These are phyloP conservation scores for Shargacucullia verbasci DNA, from an alignment of 2,888 invertebrate genomes.

Conservation along the genomic window DNA sequence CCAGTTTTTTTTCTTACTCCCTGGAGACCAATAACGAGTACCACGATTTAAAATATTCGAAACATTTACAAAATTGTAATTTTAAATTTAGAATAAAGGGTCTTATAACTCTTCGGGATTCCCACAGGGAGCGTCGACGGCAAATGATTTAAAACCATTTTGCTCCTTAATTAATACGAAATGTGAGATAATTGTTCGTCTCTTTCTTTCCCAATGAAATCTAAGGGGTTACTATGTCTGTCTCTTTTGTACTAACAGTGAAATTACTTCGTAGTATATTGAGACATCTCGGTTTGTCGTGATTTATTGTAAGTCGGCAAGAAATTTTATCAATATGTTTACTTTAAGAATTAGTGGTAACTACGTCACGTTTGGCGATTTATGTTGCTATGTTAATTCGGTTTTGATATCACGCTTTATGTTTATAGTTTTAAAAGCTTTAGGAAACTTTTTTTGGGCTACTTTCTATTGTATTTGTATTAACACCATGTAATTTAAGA, in stretches of 20 bases:
- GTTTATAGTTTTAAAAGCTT: conserved; percentile 62
- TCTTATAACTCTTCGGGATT: conserved; percentile 86
- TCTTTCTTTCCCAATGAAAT: conserved; percentile 64
- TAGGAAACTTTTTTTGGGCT: conserved; percentile 28
- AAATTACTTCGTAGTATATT: conserved; percentile 79
- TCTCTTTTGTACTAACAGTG: conserved; percentile 69
- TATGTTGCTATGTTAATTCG: conserved; percentile 79
- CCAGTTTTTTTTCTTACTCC: conserved; percentile 59
- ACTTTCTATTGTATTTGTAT: conserved; percentile 46
- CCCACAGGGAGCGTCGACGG: conserved; percentile 88
- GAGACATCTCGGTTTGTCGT: conserved; percentile 83
- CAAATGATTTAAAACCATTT: conserved; percentile 84
- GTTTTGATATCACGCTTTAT: conserved; percentile 73
- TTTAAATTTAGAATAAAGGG: conserved; percentile 89
- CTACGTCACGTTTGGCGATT: conserved; percentile 74
- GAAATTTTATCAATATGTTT: conserved; percentile 87
- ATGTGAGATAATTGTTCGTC: conserved; percentile 67
- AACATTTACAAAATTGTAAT: conserved; percentile 86
- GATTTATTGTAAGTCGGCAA: conserved; percentile 79
- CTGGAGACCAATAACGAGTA: conserved; percentile 76
- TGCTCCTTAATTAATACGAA: conserved; percentile 85
- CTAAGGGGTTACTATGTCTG: conserved; percentile 33
- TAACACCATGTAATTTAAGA: conserved; percentile 33
- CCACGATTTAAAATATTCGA: conserved; percentile 80
- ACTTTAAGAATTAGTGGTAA: conserved; percentile 86